Evolutionary conservation across 2,113 vertebrate species (phyloP).

Genomic region (Candoia aspera): DNA sequence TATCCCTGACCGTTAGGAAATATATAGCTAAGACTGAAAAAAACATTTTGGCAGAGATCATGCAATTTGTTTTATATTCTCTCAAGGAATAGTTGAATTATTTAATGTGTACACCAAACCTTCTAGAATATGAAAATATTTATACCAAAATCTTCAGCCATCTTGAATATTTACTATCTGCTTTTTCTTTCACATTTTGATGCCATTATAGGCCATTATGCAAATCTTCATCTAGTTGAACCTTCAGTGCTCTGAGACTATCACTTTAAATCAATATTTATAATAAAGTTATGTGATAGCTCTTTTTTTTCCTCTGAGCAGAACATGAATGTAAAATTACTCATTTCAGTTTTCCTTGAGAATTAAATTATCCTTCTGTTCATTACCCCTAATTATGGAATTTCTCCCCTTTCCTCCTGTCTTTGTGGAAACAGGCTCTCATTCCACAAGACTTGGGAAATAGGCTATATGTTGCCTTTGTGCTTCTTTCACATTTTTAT

Average conservation of each 20-base stretch:
- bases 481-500: neutral
- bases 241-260: neutral
- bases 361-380: neutral
- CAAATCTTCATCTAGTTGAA: conserved; percentile 4
- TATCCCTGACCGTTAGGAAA: neutral
- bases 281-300: neutral
- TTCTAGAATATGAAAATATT: neutral
- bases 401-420: neutral
- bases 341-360: neutral
- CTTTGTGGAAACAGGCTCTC: neutral
- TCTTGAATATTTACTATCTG: neutral
- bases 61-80: neutral
- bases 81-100: neutral
- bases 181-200: conserved; percentile 6
- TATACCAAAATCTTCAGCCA: neutral
- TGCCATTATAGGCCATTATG: conserved; percentile 12
- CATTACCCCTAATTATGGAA: neutral
- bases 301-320: neutral
- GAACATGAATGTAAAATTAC: conserved; percentile 5
- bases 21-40: neutral
- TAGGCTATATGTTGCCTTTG: neutral
- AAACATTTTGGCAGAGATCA: neutral
- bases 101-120: neutral
- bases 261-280: fast-evolving
- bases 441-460: neutral